Evolutionary conservation across 2,888 invertebrate genomes (phyloP).

Genomic region (Lasioglossum vierecki): DNA sequence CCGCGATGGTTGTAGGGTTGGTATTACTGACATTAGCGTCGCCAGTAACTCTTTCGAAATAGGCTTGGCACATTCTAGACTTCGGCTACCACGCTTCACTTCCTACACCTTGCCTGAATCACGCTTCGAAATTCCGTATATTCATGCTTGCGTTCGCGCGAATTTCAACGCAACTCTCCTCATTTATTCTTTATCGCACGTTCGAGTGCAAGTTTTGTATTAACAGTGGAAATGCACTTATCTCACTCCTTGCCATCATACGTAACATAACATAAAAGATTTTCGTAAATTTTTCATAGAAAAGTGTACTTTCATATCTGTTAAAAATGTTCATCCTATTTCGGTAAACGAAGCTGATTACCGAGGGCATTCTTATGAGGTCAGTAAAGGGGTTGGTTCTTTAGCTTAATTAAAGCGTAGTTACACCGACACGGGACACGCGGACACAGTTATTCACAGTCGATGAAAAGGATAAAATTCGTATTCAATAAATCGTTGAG

Average conservation of each 20-base stretch:
- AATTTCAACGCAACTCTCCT: constrained; percentile 37
- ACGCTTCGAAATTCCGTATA: constrained; percentile 47
- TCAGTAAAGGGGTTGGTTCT: not conserved
- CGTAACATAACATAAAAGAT: too few relatives aligned
- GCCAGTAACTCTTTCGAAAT: constrained; percentile 79
- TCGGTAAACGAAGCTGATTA: not conserved
- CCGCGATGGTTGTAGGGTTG: constrained; percentile 69
- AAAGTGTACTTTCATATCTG: too few relatives aligned
- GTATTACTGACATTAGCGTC: constrained; percentile 81
- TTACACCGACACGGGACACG: not conserved
- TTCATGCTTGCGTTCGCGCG: not conserved
- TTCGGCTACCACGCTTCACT: constrained; percentile 49
- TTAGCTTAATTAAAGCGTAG: not conserved
- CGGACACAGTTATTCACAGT: not conserved
- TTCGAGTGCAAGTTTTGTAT: not conserved
- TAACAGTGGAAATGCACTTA: not conserved
- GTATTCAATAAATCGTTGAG: not conserved
- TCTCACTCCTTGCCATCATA: too few relatives aligned
- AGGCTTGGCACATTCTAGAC: constrained; percentile 76
- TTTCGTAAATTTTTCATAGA: too few relatives aligned
- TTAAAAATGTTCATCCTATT: not conserved
- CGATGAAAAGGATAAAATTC: not conserved
- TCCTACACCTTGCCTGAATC: constrained; percentile 61
- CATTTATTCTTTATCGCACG: not conserved
- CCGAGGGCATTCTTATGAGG: not conserved